Conservation (phyloP, 1,140 invertebrate species). For the Cryptotermes secundus region DNA sequence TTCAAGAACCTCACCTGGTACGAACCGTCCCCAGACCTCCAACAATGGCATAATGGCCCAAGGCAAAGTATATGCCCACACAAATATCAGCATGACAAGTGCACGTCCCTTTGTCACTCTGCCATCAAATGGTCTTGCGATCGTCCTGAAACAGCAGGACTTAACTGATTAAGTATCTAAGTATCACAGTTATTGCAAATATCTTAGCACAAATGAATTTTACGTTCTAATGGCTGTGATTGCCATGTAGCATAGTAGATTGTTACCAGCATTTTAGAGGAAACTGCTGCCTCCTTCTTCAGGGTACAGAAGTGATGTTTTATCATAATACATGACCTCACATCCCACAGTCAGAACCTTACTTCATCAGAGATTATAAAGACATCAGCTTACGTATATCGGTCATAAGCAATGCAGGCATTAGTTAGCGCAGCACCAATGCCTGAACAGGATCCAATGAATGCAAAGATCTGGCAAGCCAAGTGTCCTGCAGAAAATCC, state of each 20-base stretch:
- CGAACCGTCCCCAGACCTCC: conserved; percentile 78
- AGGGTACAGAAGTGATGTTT: too few species aligned
- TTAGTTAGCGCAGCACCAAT: conserved; percentile 80
- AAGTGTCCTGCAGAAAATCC: conserved; percentile 71
- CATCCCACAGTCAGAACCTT: too few species aligned
- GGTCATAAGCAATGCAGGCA: conserved; percentile 71
- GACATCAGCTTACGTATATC: conserved; percentile 55
- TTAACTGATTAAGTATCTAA: too few species aligned
- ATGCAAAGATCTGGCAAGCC: conserved; percentile 75
- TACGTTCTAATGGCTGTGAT: too few species aligned
- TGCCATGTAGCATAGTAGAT: too few species aligned
- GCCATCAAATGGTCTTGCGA: conserved; percentile 77
- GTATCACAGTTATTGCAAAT: too few species aligned
- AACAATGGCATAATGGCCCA: conserved; percentile 77
- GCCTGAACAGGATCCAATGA: conserved; percentile 75
- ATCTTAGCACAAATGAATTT: too few species aligned
- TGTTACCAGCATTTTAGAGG: conserved; percentile 33
- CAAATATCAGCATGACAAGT: conserved; percentile 65
- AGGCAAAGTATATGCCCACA: conserved; percentile 76
- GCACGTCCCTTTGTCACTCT: conserved; percentile 74
- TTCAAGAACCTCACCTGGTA: conserved; percentile 58
- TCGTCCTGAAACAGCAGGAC: conserved; percentile 63
- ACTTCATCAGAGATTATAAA: too few species aligned
- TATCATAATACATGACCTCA: too few species aligned
- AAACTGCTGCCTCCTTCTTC: background rate